Evolutionary conservation across 2,797 vertebrate species (phyloP).

Genomic region (Mastacembelus armatus): DNA sequence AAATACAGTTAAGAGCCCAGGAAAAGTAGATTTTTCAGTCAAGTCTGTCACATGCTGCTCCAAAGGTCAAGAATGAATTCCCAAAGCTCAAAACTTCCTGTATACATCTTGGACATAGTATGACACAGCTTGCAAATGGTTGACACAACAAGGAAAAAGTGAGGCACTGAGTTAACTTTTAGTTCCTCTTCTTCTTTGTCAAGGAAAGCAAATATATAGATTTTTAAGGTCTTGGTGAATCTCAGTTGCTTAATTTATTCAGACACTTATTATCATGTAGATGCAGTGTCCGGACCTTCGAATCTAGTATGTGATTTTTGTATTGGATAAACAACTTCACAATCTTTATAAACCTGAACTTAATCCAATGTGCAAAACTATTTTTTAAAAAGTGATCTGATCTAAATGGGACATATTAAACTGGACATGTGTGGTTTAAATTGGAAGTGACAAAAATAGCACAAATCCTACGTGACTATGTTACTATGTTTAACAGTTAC

Average conservation of each 20-base stretch:
- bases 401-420: too few relatives aligned
- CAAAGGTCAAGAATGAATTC: too few relatives aligned
- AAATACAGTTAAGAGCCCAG: background rate
- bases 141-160: too few relatives aligned
- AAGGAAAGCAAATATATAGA: background rate
- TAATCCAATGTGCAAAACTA: background rate
- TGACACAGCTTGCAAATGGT: background rate
- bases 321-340: background rate
- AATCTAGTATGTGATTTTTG: slow-evolving; percentile 2
- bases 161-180: background rate
- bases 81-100: too few relatives aligned
- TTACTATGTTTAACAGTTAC: slow-evolving; percentile 9
- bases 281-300: background rate
- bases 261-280: background rate
- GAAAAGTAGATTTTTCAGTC: background rate
- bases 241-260: slow-evolving; percentile 5
- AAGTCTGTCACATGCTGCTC: background rate
- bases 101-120: background rate
- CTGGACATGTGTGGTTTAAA: background rate
- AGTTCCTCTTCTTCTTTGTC: background rate
- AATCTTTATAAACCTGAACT: background rate
- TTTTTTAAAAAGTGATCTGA: too few relatives aligned
- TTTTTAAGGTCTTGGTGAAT: background rate
- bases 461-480: background rate
- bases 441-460: slow-evolving; percentile 8